Conservation (phyloP, 2,113 vertebrate species). For the Cygnus buccinator region DNA sequence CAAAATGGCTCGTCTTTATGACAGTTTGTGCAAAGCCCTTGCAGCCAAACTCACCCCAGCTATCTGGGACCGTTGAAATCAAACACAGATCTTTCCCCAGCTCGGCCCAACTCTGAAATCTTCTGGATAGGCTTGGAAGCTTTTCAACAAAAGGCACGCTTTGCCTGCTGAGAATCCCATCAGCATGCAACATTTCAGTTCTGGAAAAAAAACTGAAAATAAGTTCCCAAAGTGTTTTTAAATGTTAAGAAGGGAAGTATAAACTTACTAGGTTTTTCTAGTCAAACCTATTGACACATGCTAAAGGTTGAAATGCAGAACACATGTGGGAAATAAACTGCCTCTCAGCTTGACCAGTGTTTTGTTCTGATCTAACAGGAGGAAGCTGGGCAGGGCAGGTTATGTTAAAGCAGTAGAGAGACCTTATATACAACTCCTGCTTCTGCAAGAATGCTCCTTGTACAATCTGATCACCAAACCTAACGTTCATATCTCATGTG, state of each 20-base stretch:
- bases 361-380: not conserved
- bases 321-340: no score
- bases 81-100: not conserved
- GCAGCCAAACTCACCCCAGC: not conserved
- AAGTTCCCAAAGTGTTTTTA: no score
- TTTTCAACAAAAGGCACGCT: not conserved
- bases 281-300: not conserved
- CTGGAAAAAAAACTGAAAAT: not conserved
- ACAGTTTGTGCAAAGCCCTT: not conserved
- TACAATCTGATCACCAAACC: no score
- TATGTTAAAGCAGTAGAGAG: not conserved
- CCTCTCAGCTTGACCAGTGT: no score
- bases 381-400: no score
- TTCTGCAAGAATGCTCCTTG: not conserved
- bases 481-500: not conserved
- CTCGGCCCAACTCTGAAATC: not conserved
- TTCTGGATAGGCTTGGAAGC: not conserved
- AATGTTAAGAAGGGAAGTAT: not conserved
- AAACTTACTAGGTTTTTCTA: not conserved
- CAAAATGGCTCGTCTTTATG: not conserved
- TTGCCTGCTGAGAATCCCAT: not conserved
- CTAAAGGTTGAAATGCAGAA: no score
- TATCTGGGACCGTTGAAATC: not conserved
- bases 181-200: not conserved
- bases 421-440: not conserved